Percentiles rank a stretch among this genome's conserved stretches.
Conservation (phyloP, 2,888 invertebrate genomes). For the Eupithecia centaureata region DNA sequence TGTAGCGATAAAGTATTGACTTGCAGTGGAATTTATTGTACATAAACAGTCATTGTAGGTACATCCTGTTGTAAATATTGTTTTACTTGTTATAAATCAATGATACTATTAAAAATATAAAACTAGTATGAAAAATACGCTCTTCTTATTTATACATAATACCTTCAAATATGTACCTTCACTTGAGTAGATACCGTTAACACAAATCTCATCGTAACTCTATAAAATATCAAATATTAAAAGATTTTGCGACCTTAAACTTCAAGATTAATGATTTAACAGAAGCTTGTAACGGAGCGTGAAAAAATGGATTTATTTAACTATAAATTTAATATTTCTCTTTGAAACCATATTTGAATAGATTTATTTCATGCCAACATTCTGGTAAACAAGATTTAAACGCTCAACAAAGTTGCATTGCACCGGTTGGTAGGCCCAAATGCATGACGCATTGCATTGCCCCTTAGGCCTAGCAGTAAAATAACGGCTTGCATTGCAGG, state of each 20-base stretch:
- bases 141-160: constrained; percentile 20
- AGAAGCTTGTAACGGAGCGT: not conserved
- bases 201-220: constrained; percentile 1
- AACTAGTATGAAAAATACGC: constrained; percentile 10
- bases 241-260: not conserved
- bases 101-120: constrained; percentile 64
- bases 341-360: not conserved
- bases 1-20: constrained; percentile 58
- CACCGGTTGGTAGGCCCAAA: constrained; percentile 11
- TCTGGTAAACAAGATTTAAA: constrained; percentile 1
- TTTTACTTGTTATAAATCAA: constrained; percentile 69
- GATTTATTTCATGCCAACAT: not conserved
- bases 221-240: constrained; percentile 8
- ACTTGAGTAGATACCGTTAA: not conserved
- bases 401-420: not conserved
- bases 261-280: not conserved
- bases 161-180: not conserved
- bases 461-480: constrained; percentile 22
- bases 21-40: constrained; percentile 63
- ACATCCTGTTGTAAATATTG: constrained; percentile 72
- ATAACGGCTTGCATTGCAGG: not conserved
- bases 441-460: constrained; percentile 8
- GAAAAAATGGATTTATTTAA: not conserved
- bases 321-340: not conserved
- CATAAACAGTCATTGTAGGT: constrained; percentile 56